Evolutionary conservation across 2,797 vertebrate genomes (phyloP), one percentile per base, ranked within the genome.

Genomic region (Sebastes elongatus): DNA sequence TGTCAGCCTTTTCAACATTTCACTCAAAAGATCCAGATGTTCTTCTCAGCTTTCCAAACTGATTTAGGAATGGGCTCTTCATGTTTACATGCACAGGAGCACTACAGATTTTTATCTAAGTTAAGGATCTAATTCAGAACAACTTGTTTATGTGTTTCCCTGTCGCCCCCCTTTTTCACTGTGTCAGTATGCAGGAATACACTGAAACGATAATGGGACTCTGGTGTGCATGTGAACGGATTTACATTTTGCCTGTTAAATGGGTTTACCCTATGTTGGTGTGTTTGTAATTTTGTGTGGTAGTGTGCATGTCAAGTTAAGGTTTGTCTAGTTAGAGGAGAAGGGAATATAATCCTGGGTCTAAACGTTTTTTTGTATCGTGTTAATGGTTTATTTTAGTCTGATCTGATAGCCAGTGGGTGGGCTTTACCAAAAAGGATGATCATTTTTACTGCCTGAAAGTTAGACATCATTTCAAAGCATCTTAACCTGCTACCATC

Each of bases 221-320:
- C 14, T 65, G 30, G 14, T 74, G 64, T 84, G 80, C 84, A 86
- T 84, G 70, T 55, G 28, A 69, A 66, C 38, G 56, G 18, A 71
- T 2, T 42, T 71, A 23, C 2, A 23, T 65, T 27, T 32, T 70
- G 18, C 14, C 16, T 77, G 55, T 74, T 28, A 33, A 53, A 13
- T 72, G 35, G 1, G 23, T 65, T 74, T 46, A 27, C 7, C 11
- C 2, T 80, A 28, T 70, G 72, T 68, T 28, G 30, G 53, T 59
- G 64, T 80, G 61, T 84, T 70, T 78, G 42, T 49, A 14, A 16
- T 46, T 61, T 0, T 61, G 32, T 80, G 23, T 78, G 64, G 32
- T 32, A 30, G 28, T 63, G 55, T 87, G 87, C 82, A 84, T 88
- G 86, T 64, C 14, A 46, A 18, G 30, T 76, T 20, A 3, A 57